phyloP scores from a whole-genome alignment of 2,888 invertebrate species.

The Pandemis corylana region DNA sequence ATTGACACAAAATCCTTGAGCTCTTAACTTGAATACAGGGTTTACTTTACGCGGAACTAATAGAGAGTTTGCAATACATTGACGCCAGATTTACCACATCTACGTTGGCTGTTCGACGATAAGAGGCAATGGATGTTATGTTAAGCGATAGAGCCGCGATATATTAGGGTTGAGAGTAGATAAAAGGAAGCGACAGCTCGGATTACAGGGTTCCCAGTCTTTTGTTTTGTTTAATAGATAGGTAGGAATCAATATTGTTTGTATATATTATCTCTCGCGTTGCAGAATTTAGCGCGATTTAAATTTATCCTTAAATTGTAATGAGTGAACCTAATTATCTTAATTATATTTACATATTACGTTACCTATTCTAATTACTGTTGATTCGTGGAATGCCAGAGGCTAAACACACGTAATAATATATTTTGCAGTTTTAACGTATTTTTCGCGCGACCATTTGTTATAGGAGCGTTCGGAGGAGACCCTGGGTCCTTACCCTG shows the following conservation, averaged over 20 bases:
- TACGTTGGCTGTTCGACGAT: not conserved
- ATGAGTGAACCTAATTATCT: not conserved
- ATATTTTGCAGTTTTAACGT: too few species aligned
- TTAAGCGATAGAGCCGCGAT: not conserved
- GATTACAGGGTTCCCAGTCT: slow-evolving; percentile 36
- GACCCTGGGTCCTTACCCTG: too few species aligned
- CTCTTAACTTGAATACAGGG: slow-evolving; percentile 17
- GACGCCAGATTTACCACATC: not conserved
- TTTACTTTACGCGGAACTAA: slow-evolving; percentile 2
- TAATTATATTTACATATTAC: too few species aligned
- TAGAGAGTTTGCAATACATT: slow-evolving; percentile 16
- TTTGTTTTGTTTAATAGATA: slow-evolving; percentile 31
- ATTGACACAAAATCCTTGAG: slow-evolving; percentile 38
- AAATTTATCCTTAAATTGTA: not conserved
- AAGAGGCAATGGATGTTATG: slow-evolving; percentile 13
- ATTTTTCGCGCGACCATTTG: too few species aligned
- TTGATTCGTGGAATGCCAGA: too few species aligned
- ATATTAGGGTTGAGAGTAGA: slow-evolving; percentile 19
- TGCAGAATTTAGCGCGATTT: not conserved
- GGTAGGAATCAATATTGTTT: slow-evolving; percentile 9
- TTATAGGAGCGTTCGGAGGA: too few species aligned
- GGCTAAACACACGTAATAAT: too few species aligned
- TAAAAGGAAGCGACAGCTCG: slow-evolving; percentile 31
- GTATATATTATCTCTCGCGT: not conserved
- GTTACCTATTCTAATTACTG: too few species aligned